These are phyloP conservation scores for Hemiscyllium ocellatum DNA, from an alignment of 2,113 vertebrate species.

Conservation along the genomic window DNA sequence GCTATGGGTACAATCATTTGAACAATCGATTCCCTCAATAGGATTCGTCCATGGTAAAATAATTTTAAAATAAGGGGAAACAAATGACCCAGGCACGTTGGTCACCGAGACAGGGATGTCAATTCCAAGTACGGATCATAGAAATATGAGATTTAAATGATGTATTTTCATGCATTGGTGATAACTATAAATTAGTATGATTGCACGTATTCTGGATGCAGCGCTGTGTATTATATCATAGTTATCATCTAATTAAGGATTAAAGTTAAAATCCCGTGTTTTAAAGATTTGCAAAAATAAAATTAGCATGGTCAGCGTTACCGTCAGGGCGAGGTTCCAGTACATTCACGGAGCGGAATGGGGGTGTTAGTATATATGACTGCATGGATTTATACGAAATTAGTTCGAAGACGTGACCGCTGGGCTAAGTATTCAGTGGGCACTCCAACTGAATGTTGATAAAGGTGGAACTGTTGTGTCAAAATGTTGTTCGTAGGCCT, in stretches of 20 bases:
- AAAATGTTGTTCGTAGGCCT: conserved; percentile 2
- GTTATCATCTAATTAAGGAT: not conserved
- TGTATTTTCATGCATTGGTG: not conserved
- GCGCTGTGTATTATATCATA: not conserved
- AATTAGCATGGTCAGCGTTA: not conserved
- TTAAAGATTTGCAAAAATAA: not conserved
- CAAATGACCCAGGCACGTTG: not conserved
- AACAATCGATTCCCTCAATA: not conserved
- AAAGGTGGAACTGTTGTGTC: not conserved
- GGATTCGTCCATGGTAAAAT: not conserved
- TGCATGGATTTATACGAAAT: not conserved
- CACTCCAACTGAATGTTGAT: not conserved
- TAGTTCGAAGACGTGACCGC: not conserved
- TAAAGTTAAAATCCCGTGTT: not conserved
- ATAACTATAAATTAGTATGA: not conserved
- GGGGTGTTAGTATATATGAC: not conserved
- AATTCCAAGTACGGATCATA: too few relatives aligned
- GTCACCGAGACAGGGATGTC: not conserved
- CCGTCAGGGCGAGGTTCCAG: not conserved
- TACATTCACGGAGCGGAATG: not conserved
- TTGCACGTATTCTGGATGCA: not conserved
- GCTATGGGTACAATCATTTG: not conserved
- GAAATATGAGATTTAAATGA: not conserved
- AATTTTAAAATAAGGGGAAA: not conserved
- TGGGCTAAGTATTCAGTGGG: not conserved